A percentile compares a stretch with the other conserved stretches of the same genome.
These are phyloP conservation scores for Orthosia incerta DNA, from an alignment of 2,888 invertebrate genomes.

Conservation along the genomic window DNA sequence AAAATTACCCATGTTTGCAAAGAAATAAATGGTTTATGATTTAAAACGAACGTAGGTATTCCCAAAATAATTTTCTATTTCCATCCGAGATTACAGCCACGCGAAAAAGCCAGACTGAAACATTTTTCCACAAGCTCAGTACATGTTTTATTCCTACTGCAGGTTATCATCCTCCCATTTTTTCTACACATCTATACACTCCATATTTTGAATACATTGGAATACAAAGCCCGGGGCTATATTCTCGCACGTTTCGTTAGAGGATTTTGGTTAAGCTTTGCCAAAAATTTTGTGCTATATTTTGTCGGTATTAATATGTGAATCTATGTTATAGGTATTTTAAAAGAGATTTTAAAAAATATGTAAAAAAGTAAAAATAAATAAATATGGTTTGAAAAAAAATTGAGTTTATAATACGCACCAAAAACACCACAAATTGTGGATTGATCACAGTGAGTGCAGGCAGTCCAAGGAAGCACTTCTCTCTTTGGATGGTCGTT, in stretches of 20 bases:
- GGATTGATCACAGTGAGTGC: too few species aligned
- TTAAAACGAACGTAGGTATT: too few species aligned
- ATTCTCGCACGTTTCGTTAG: conserved; percentile 9
- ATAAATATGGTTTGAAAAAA: too few species aligned
- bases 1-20: too few species aligned
- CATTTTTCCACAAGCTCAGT: not conserved
- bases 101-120: not conserved
- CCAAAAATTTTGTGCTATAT: conserved; percentile 2
- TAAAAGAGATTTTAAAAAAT: too few species aligned
- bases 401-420: too few species aligned
- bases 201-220: conserved; percentile 16
- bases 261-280: conserved; percentile 1
- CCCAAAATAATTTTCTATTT: not conserved
- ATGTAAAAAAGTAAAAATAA: too few species aligned
- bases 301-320: not conserved
- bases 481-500: too few species aligned
- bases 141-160: not conserved
- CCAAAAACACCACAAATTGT: too few species aligned
- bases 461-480: too few species aligned
- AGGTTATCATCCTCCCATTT: not conserved
- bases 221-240: conserved; percentile 1
- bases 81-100: too few species aligned
- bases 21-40: too few species aligned
- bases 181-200: not conserved
- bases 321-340: not conserved